These are phyloP conservation scores for Uloborus plumipes DNA, from an alignment of 2,888 invertebrate species.

Conservation along the genomic window DNA sequence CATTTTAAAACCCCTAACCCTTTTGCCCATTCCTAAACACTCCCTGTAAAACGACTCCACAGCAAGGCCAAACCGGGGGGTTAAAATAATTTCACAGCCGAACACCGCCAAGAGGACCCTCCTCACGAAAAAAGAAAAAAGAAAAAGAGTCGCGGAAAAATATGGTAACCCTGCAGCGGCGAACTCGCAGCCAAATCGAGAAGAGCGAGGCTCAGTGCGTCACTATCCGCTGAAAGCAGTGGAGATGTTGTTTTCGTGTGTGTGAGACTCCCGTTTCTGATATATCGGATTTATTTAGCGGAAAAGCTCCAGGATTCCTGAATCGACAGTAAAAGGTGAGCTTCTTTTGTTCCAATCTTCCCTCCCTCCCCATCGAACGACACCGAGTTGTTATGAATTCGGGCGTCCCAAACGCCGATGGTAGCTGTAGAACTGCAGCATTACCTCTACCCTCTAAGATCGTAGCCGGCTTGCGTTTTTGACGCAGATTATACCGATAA, in stretches of 20 bases:
- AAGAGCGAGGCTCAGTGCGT: constrained; percentile 39
- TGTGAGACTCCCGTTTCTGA: constrained; percentile 2
- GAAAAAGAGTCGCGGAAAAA: neutral
- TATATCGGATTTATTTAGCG: constrained; percentile 30
- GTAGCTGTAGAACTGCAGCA: constrained; percentile 55
- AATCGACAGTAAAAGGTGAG: constrained; percentile 29
- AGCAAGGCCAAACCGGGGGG: constrained; percentile 3
- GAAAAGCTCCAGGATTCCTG: neutral
- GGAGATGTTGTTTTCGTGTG: constrained; percentile 7
- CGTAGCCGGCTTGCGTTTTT: constrained; percentile 16
- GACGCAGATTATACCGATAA: neutral
- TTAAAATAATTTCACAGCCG: constrained; percentile 23
- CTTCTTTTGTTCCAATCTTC: neutral
- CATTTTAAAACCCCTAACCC: neutral
- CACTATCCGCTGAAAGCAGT: constrained; percentile 21
- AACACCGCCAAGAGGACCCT: constrained; percentile 19
- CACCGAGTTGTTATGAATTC: neutral
- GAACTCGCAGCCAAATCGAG: neutral
- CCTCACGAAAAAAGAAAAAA: neutral
- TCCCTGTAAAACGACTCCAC: constrained; percentile 18
- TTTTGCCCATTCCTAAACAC: constrained; percentile 5
- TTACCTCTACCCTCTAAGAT: constrained; percentile 44
- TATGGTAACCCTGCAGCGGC: constrained; percentile 39
- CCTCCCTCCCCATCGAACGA: neutral
- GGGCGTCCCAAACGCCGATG: constrained; percentile 13